Evolutionary conservation across 2,797 vertebrate species (phyloP).

Genomic region (Malacoraja senta): DNA sequence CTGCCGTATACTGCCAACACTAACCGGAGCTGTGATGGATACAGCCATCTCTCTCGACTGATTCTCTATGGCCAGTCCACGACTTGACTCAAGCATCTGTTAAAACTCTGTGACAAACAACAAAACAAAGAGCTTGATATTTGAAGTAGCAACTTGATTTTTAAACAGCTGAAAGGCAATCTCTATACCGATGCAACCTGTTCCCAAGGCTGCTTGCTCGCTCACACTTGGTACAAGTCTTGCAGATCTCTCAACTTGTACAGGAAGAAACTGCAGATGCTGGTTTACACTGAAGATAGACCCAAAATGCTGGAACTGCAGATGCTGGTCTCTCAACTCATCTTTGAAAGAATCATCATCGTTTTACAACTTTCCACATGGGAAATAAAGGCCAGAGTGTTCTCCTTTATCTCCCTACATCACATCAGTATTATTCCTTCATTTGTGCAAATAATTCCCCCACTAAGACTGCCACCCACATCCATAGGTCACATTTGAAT

Average conservation of each 20-base stretch:
- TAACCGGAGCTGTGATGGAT: not conserved
- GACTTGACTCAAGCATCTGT: not conserved
- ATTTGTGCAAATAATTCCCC: too few relatives aligned
- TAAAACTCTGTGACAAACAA: not conserved
- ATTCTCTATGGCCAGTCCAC: not conserved
- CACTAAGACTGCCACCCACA: too few relatives aligned
- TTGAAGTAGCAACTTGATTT: not conserved
- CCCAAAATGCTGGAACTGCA: too few relatives aligned
- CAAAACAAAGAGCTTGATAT: not conserved
- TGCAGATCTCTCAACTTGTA: not conserved
- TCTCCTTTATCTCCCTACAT: too few relatives aligned
- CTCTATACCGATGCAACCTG: too few relatives aligned
- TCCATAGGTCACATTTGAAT: too few relatives aligned
- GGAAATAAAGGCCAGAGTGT: not conserved
- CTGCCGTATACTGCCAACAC: not conserved
- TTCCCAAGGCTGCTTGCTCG: not conserved
- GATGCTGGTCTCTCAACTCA: too few relatives aligned
- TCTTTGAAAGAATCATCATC: not conserved
- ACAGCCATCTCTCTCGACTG: not conserved
- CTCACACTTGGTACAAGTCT: not conserved
- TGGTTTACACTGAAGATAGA: too few relatives aligned
- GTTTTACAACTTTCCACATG: not conserved
- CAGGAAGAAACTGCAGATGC: too few relatives aligned
- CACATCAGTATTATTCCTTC: too few relatives aligned
- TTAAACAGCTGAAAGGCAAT: not conserved